These are phyloP conservation scores for Archaeoteleia sp. DNA, from an alignment of 2,888 invertebrate species.

Conservation along the genomic window DNA sequence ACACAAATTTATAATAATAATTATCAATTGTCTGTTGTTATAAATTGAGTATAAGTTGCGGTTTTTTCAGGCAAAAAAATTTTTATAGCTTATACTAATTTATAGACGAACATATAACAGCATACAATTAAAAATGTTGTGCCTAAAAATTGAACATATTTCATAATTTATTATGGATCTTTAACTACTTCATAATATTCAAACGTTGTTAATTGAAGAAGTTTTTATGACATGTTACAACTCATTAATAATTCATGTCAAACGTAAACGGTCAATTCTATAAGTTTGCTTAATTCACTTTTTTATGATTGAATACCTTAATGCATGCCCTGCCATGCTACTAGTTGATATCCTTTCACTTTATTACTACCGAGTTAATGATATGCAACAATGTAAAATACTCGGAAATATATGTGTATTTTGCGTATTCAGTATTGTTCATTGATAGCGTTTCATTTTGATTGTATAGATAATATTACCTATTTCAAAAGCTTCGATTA, in stretches of 20 bases:
- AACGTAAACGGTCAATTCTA: slow-evolving; percentile 9
- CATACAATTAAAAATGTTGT: too few species aligned
- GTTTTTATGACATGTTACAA: slow-evolving; percentile 14
- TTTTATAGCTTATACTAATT: too few species aligned
- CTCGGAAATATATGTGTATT: slow-evolving; percentile 11
- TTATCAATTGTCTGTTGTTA: too few species aligned
- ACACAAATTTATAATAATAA: too few species aligned
- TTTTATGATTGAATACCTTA: slow-evolving; percentile 17
- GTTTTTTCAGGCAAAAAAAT: too few species aligned
- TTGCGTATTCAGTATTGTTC: not conserved
- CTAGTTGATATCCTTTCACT: slow-evolving; percentile 28
- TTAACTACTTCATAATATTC: slow-evolving; percentile 6
- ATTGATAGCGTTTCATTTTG: not conserved
- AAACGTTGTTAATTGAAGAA: slow-evolving; percentile 8
- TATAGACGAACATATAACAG: too few species aligned
- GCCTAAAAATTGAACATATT: slow-evolving; percentile 3
- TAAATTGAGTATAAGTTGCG: too few species aligned
- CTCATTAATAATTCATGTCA: slow-evolving; percentile 12
- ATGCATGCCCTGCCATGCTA: slow-evolving; percentile 6
- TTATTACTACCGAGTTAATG: slow-evolving; percentile 20
- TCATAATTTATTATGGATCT: slow-evolving; percentile 3
- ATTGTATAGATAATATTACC: slow-evolving; percentile 1
- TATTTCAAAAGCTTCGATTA: too few species aligned
- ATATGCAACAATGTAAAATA: slow-evolving; percentile 31
- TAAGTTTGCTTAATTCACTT: slow-evolving; percentile 30